Conservation (phyloP, 2,797 vertebrate species). For the Sardinella longiceps region DNA sequence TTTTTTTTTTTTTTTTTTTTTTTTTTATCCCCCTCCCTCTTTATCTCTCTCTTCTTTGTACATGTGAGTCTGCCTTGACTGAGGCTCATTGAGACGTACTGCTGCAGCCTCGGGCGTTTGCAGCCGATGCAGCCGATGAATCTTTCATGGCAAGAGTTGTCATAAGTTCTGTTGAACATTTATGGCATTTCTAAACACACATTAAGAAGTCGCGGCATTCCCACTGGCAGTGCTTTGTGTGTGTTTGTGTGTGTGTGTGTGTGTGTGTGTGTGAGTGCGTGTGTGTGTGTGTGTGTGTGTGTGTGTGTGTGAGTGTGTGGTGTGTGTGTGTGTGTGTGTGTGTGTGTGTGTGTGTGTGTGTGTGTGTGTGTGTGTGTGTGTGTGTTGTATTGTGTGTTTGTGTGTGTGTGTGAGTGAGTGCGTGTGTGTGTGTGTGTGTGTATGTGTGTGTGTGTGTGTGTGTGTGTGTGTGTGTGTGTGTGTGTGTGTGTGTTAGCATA, state of each 20-base stretch:
- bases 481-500: not conserved
- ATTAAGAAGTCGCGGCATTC: not conserved
- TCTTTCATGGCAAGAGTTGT: conserved; percentile 42
- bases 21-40: not conserved
- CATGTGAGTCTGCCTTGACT: conserved; percentile 7
- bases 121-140: conserved; percentile 44
- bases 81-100: conserved; percentile 18
- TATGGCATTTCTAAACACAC: conserved; percentile 35
- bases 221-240: not conserved
- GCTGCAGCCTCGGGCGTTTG: conserved; percentile 24
- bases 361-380: not conserved
- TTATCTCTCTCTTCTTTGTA: not conserved
- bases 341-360: not conserved
- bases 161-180: conserved; percentile 43
- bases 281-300: not conserved
- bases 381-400: not conserved
- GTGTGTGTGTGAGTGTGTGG: not conserved
- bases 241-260: not conserved
- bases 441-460: not conserved
- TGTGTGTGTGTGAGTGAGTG: not conserved
- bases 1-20: not conserved
- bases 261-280: not conserved
- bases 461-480: not conserved
- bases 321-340: not conserved
- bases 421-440: not conserved